These are phyloP conservation scores for Falco cherrug DNA, from an alignment of 2,797 vertebrate genomes.

Conservation along the genomic window DNA sequence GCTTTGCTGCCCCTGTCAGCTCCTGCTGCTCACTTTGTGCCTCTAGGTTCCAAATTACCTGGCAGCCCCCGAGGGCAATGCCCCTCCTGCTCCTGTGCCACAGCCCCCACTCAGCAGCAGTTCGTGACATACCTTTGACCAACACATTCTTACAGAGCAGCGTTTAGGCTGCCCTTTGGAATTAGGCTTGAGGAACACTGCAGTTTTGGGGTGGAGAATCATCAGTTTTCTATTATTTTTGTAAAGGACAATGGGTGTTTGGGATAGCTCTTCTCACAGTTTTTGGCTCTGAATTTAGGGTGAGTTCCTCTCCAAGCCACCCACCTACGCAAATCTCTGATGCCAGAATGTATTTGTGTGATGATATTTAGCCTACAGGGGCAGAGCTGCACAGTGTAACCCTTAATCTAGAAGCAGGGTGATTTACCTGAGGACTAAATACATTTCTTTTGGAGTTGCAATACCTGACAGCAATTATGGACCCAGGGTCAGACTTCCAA, in stretches of 20 bases:
- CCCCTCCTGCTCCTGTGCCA: background rate
- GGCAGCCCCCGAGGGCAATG: background rate
- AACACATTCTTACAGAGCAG: background rate
- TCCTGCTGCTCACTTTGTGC: background rate
- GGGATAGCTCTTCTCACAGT: background rate
- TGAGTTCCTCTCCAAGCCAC: background rate
- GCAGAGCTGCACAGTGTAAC: background rate
- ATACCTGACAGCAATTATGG: background rate
- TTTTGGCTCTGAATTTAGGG: background rate
- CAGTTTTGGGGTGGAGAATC: constrained; percentile 4
- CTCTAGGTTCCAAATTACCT: background rate
- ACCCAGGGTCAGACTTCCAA: background rate
- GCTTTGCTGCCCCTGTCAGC: background rate
- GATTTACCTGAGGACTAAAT: background rate
- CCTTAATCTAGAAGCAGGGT: background rate
- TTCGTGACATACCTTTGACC: background rate
- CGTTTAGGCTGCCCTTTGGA: background rate
- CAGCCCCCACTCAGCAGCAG: background rate
- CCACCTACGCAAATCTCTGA: background rate
- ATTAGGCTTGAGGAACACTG: background rate
- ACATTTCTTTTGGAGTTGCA: background rate
- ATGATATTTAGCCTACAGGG: background rate
- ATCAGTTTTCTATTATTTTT: constrained; percentile 13
- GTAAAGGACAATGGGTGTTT: background rate
- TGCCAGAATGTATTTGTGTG: background rate